Percentiles rank a stretch among this genome's conserved stretches.
These are phyloP conservation scores for Gymnocephalus cernua DNA, from an alignment of 2,113 vertebrate species.

Conservation along the genomic window DNA sequence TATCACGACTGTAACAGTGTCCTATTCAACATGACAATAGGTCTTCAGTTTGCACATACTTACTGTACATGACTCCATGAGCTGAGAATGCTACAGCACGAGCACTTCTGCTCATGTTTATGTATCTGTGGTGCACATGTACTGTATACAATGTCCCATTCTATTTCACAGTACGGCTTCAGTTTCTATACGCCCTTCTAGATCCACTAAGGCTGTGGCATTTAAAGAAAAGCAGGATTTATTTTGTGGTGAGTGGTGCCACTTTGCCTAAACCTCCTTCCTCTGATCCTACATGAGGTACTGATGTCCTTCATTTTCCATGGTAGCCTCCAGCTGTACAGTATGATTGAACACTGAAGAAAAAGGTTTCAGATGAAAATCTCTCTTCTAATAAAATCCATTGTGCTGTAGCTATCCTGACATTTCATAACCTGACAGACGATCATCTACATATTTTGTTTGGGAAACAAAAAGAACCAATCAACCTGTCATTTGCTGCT, in stretches of 20 bases:
- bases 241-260: conserved; percentile 16
- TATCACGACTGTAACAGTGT: conserved; percentile 22
- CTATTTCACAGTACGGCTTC: conserved; percentile 4
- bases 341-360: background rate
- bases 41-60: conserved; percentile 32
- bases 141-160: conserved; percentile 8
- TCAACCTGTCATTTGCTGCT: background rate
- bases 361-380: background rate
- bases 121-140: conserved; percentile 14
- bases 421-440: background rate
- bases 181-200: background rate
- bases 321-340: background rate
- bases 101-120: conserved; percentile 31
- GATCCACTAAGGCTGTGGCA: background rate
- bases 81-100: conserved; percentile 19
- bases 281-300: background rate
- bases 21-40: conserved; percentile 46
- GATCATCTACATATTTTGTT: background rate
- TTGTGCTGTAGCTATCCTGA: background rate
- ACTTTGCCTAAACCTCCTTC: conserved; percentile 19
- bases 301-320: conserved; percentile 36
- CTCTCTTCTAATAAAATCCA: background rate
- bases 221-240: conserved; percentile 13
- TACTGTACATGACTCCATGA: conserved; percentile 36
- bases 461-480: background rate